Evolutionary conservation across 1,140 invertebrate genomes (phyloP), one percentile per base, ranked within the genome.

Genomic region (Neomicropteryx cornuta): DNA sequence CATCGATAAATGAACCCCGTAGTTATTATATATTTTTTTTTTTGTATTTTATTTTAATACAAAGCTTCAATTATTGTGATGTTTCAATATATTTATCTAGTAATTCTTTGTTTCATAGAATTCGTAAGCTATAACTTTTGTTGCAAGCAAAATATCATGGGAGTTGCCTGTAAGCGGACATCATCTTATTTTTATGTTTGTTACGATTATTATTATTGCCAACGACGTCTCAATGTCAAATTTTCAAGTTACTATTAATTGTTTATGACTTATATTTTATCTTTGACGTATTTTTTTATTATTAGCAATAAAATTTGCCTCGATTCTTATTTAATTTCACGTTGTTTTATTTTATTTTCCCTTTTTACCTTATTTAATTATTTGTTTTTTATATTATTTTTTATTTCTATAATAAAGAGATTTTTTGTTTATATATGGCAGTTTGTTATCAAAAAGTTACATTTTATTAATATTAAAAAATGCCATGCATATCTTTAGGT

Each of bases 221-320:
- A 51, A 46, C 35, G 31, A 36, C 23, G 33, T 17, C 20, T 39
- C 13, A 36, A 36, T 41, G 44, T 47, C 45, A 42, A 49, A 33
- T 45, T 52, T 52, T 56, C 52, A 56, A 55, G 38, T 43, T 18
- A 34, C 5, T 45, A 47, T 47, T 46, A 42, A 54, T 52, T 38
- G 34, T 41, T 35, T 24, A 21, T n/a, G 21, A 31, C 34, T 20
- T 19, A 20, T 33, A 24, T 13, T 16, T 34, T 32, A 35, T 18
- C 21, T 43, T 18, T 41, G 13, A 13, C 41, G 30, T 30, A 40
- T 42, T 43, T 42, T 46, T 27, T 36, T 27, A 36, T 5, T 5
- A 5, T 63, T 68, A 66, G 66, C 64, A 68, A 67, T 67, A 67
- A 68, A 68, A 58, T 64, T 64, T 64, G 62, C 65, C 64, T 60